Evolutionary conservation across 2,113 vertebrate species (phyloP).

Genomic region (Mesembrinibis cayennensis): DNA sequence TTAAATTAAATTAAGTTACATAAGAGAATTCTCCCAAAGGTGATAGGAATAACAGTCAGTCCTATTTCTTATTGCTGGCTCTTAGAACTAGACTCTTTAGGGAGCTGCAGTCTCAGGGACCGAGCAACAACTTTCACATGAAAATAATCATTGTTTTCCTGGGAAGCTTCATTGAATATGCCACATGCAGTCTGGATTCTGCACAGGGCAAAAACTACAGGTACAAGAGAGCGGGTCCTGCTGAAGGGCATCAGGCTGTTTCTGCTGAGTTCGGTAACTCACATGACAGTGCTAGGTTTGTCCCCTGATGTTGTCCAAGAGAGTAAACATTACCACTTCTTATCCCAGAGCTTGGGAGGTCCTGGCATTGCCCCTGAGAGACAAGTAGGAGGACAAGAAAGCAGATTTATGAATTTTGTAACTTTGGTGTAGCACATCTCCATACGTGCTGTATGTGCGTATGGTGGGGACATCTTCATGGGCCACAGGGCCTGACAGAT

Average conservation of each 20-base stretch:
- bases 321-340: background rate
- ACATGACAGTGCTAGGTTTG: background rate
- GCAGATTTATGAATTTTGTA: background rate
- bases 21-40: background rate
- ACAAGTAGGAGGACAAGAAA: background rate
- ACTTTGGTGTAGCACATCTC: background rate
- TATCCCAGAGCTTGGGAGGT: background rate
- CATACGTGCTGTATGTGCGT: fast-evolving
- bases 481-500: background rate
- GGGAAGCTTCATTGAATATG: background rate
- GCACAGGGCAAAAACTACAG: background rate
- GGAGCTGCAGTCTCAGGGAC: background rate
- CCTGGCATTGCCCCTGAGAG: background rate
- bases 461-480: background rate
- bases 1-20: background rate
- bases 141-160: background rate
- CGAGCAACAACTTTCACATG: background rate
- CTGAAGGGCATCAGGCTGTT: background rate
- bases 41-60: background rate
- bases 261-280: background rate
- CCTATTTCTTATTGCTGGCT: background rate
- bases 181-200: background rate
- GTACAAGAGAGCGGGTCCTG: background rate
- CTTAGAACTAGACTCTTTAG: background rate
- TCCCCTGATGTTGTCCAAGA: background rate